Base-by-base conservation (phyloP, 1,140 invertebrate genomes). In the Sitophilus oryzae region DNA sequence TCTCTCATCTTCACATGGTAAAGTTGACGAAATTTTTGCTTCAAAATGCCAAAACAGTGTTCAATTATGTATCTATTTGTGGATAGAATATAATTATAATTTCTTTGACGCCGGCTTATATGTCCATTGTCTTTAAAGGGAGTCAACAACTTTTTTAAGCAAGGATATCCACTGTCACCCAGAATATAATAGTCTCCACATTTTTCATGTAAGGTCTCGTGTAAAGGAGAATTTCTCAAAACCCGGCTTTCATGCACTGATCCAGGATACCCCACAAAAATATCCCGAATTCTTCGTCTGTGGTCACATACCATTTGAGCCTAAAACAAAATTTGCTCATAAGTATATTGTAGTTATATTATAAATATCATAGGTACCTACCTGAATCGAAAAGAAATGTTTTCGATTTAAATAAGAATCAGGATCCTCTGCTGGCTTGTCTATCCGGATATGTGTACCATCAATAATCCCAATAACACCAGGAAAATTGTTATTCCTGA, bases 171-270 rank as follows among this genome's bases (percentile, higher is more conserved):
- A 50, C 35, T 59, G 22, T 59, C 57, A 16, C 52, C 57, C 20
- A 55, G 37, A 34, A 59, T 16, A 45, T 38, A 54, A 35, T 54
- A 40, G 5, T 25, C 18, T 25, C 37, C 21, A 53, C 51, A 55
- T 38, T 48, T 53, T 30, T 37, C 44, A 45, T 8, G 2, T 23
- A 54, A 22, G 25, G 20, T 48, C 16, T 58, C 22, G 18, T 16
- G 0, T 20, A 58, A 46, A 14, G 52, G 40, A 11, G 52, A 55
- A 14, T 52, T 36, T 22, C 56, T 47, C 42, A 61, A 66, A 10
- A 67, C 59, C 23, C 62, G 44, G 41, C 46, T 50, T 36, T 67
- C 64, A 43, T 66, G 62, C 10, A 66, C 60, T 2, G 60, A 64
- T 15, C 64, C 64, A 23, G 63, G 58, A 16, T 63, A 50, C 35